Conservation (phyloP, 2,113 vertebrate genomes). For the Notarius lentiginosus region DNA sequence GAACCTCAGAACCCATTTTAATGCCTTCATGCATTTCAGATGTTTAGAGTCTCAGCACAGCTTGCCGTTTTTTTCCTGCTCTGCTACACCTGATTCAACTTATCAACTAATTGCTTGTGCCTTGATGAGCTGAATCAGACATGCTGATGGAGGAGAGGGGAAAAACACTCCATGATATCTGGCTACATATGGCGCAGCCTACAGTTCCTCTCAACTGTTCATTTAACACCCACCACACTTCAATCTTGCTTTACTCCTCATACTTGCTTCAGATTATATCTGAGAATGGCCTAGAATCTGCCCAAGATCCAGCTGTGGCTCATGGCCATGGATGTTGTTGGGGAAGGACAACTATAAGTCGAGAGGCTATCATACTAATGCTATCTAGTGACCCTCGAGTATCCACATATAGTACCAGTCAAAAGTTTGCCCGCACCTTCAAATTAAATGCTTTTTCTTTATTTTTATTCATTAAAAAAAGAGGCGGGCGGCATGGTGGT, state of each 20-base stretch:
- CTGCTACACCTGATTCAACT: slow-evolving; percentile 18
- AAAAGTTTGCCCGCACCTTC: no score
- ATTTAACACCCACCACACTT: neutral
- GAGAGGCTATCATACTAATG: neutral
- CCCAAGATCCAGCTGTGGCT: neutral
- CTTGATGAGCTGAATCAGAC: slow-evolving; percentile 26
- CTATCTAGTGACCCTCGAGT: neutral
- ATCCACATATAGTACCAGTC: neutral
- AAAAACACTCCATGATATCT: neutral
- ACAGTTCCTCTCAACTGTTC: neutral
- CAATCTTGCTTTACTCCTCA: slow-evolving; percentile 2
- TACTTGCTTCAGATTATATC: slow-evolving; percentile 9
- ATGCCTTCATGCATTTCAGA: slow-evolving; percentile 6
- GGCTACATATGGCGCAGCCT: neutral
- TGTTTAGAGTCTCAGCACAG: slow-evolving; percentile 20
- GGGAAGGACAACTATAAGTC: no score
- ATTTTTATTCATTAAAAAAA: no score
- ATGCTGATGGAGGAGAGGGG: neutral
- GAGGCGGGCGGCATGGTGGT: no score
- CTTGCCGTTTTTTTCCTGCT: slow-evolving; percentile 22
- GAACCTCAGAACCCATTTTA: neutral
- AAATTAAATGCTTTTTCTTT: no score
- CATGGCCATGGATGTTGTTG: no score
- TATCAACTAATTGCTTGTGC: slow-evolving; percentile 6
- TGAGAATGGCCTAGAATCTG: neutral